A percentile compares a stretch with the other conserved stretches of the same genome.
phyloP scores from a whole-genome alignment of 2,888 invertebrate genomes.

The Alloscopus bannaensis region DNA sequence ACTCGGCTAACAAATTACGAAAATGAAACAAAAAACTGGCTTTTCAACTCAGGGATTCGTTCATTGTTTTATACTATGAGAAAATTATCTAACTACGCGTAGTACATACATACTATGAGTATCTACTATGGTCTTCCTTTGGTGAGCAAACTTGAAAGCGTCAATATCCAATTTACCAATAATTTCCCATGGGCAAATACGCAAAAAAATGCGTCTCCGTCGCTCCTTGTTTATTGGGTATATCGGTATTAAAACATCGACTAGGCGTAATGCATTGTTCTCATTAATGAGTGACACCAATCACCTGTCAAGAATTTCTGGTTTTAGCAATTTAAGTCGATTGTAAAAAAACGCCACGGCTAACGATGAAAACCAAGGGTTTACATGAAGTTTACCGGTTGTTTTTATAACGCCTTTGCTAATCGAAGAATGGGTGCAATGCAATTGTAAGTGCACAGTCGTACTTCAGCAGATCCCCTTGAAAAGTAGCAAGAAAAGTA shows the following conservation, averaged over 20 bases:
- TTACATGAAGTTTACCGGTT: not conserved
- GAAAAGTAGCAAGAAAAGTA: not conserved
- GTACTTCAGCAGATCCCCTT: not conserved
- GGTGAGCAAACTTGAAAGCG: not conserved
- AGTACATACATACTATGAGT: not conserved
- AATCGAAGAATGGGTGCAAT: constrained; percentile 26
- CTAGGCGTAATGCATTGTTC: constrained; percentile 24
- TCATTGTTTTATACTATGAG: not conserved
- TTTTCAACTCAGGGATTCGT: constrained; percentile 27
- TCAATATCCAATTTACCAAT: not conserved
- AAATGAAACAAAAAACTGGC: constrained; percentile 20
- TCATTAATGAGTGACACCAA: constrained; percentile 22
- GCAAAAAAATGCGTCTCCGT: not conserved
- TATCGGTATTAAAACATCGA: not conserved
- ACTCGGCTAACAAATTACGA: not conserved
- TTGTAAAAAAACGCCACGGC: not conserved
- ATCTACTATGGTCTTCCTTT: not conserved
- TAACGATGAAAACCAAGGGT: not conserved
- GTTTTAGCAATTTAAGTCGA: not conserved
- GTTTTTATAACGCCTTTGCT: not conserved
- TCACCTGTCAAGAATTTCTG: constrained; percentile 12
- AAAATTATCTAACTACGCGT: not conserved
- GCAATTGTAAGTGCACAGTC: not conserved
- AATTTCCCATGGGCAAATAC: not conserved
- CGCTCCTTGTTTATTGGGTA: not conserved